phyloP scores from a whole-genome alignment of 2,888 invertebrate species.

The Polia nebulosa region DNA sequence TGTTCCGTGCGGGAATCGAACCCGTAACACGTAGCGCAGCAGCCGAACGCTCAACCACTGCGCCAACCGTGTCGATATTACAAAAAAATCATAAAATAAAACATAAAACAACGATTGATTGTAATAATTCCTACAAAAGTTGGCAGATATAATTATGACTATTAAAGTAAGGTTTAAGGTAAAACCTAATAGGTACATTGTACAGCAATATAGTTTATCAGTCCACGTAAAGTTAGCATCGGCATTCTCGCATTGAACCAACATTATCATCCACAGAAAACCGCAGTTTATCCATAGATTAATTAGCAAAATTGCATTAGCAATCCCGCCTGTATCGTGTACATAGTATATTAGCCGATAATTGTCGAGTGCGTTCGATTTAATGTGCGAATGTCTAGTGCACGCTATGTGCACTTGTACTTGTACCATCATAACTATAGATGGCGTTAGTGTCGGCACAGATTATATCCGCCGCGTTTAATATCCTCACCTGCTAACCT shows the following conservation, averaged over 20 bases:
- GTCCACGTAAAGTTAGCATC: conserved; percentile 20
- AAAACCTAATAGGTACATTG: conserved; percentile 6
- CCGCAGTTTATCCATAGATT: conserved; percentile 67
- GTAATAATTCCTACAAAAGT: neutral
- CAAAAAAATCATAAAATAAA: no score
- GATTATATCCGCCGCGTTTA: conserved; percentile 71
- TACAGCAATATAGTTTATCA: conserved; percentile 20
- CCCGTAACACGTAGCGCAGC: no score
- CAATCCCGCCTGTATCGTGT: conserved; percentile 62
- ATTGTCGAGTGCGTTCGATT: conserved; percentile 74
- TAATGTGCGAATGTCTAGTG: conserved; percentile 67
- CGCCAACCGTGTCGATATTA: no score
- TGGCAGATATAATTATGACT: neutral
- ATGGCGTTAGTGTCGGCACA: conserved; percentile 62
- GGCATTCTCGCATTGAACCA: conserved; percentile 36
- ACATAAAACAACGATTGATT: neutral
- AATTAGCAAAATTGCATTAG: conserved; percentile 75
- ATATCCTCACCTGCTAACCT: conserved; percentile 56
- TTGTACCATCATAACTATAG: conserved; percentile 56
- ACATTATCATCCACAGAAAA: conserved; percentile 60
- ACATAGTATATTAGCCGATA: conserved; percentile 65
- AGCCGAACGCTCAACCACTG: no score
- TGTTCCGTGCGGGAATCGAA: no score
- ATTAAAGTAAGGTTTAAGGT: neutral
- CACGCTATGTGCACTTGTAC: conserved; percentile 55